Evolutionary conservation across 2,888 invertebrate genomes (phyloP).

Genomic region (Perizoma flavofasciatum): DNA sequence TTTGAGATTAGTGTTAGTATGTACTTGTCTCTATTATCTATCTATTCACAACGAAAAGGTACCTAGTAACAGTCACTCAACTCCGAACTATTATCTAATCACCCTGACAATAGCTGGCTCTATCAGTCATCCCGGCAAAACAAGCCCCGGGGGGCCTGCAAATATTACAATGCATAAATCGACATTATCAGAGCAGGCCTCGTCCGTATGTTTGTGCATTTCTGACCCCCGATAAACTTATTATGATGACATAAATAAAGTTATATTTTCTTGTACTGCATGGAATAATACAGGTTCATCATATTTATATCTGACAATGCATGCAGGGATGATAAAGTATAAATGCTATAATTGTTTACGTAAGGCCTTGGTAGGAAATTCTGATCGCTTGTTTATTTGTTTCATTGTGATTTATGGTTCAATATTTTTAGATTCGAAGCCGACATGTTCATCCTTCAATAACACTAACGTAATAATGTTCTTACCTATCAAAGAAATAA

Average conservation of each 20-base stretch:
- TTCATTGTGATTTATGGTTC: not conserved
- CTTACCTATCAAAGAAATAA: too few relatives aligned
- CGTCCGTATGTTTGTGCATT: conserved; percentile 65
- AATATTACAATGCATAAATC: conserved; percentile 46
- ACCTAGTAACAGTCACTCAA: too few relatives aligned
- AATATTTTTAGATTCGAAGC: too few relatives aligned
- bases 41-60: too few relatives aligned
- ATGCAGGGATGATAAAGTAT: conserved; percentile 16
- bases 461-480: too few relatives aligned
- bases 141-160: conserved; percentile 54
- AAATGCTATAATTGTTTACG: conserved; percentile 21
- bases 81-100: too few relatives aligned
- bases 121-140: conserved; percentile 16
- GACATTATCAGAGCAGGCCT: conserved; percentile 48
- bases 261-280: conserved; percentile 45
- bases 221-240: conserved; percentile 77
- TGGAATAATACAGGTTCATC: conserved; percentile 74
- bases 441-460: too few relatives aligned
- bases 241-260: conserved; percentile 77
- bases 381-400: conserved; percentile 4
- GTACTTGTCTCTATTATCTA: too few relatives aligned
- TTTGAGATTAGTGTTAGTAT: too few relatives aligned
- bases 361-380: conserved; percentile 12
- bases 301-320: conserved; percentile 34
- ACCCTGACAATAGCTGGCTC: not conserved